These are phyloP conservation scores for Mamestra configurata DNA, from an alignment of 1,140 invertebrate species.

Conservation along the genomic window DNA sequence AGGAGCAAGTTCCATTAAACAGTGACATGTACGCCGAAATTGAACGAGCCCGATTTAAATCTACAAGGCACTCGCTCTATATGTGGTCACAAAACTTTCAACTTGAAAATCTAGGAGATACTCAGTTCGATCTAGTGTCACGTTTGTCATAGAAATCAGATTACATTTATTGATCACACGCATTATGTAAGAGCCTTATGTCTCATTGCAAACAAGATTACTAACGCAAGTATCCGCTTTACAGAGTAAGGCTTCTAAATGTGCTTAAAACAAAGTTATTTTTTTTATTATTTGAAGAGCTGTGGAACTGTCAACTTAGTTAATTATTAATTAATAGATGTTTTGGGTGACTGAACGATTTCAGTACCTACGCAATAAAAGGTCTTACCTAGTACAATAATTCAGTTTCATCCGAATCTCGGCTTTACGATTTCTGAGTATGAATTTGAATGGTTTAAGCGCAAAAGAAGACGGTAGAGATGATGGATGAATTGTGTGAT, in stretches of 20 bases:
- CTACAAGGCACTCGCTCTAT: neutral
- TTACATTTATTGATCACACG: slow-evolving; percentile 46
- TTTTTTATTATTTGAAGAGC: slow-evolving; percentile 18
- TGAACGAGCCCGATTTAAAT: slow-evolving; percentile 63
- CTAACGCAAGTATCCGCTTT: slow-evolving; percentile 39
- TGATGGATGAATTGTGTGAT: too few relatives aligned
- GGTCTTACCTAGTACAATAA: too few relatives aligned
- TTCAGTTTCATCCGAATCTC: too few relatives aligned
- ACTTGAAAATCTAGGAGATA: slow-evolving; percentile 2
- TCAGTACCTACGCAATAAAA: too few relatives aligned
- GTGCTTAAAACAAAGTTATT: slow-evolving; percentile 53
- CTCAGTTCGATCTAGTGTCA: neutral
- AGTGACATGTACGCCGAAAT: slow-evolving; percentile 57
- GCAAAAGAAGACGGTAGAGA: too few relatives aligned
- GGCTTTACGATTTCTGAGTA: too few relatives aligned
- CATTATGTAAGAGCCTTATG: slow-evolving; percentile 56
- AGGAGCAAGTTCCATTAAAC: slow-evolving; percentile 3
- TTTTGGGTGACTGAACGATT: too few relatives aligned
- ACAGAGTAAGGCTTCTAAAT: slow-evolving; percentile 52
- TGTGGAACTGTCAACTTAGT: too few relatives aligned
- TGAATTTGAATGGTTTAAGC: too few relatives aligned
- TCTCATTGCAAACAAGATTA: slow-evolving; percentile 60
- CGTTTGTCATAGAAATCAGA: slow-evolving; percentile 35
- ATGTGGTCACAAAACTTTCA: neutral
- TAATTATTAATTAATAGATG: too few relatives aligned